Evolutionary conservation across 2,113 vertebrate genomes (phyloP).

Genomic region (Diadophis punctatus): DNA sequence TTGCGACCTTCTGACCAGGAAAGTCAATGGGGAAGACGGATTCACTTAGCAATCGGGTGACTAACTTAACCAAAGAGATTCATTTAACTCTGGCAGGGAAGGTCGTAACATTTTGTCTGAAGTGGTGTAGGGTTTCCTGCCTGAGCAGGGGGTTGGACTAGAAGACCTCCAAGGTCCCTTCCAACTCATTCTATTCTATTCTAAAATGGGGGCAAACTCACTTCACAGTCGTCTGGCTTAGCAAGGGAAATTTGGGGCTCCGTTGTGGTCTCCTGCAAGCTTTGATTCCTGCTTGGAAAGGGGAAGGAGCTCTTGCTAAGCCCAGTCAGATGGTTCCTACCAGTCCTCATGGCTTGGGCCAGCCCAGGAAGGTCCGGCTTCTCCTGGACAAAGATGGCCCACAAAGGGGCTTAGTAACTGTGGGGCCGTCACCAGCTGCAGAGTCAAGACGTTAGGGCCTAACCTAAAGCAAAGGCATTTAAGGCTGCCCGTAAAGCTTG

Average conservation of each 20-base stretch:
- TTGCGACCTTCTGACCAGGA: background rate
- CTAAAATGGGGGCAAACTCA: background rate
- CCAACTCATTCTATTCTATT: too few relatives aligned
- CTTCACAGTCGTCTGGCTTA: background rate
- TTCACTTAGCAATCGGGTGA: accelerated
- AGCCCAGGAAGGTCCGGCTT: background rate
- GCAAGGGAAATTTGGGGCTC: too few relatives aligned
- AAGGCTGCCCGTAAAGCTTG: too few relatives aligned
- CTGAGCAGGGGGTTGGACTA: background rate
- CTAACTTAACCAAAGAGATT: accelerated
- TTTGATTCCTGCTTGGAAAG: too few relatives aligned
- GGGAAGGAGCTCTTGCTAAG: accelerated
- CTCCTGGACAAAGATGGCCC: background rate
- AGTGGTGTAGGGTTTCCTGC: too few relatives aligned
- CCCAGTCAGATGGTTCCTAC: too few relatives aligned
- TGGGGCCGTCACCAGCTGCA: background rate
- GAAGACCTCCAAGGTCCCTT: too few relatives aligned
- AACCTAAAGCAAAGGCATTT: background rate
- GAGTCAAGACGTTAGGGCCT: background rate
- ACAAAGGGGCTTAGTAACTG: background rate
- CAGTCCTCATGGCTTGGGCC: accelerated
- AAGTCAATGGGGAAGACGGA: background rate
- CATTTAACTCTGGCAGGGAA: background rate
- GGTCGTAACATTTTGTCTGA: too few relatives aligned
- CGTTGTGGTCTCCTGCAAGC: accelerated